Evolutionary conservation across 2,797 vertebrate species (phyloP), one percentile per base, ranked within the genome.

Genomic region (Gymnoscopelus braueri): DNA sequence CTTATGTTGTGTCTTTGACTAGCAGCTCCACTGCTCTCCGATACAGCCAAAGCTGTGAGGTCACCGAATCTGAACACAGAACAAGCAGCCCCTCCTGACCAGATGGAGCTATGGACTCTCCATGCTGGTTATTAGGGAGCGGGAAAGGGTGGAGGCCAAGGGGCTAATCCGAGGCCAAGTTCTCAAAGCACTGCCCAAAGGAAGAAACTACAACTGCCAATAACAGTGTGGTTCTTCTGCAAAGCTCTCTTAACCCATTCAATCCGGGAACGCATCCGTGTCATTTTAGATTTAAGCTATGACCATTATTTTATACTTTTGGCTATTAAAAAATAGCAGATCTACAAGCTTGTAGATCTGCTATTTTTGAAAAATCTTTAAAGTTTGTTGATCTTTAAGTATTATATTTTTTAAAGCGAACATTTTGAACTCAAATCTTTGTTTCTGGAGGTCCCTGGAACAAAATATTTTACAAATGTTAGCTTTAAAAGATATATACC

Each of bases 41-140:
- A 58, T 60, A 69, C 60, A 72, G 65, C 69, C 66, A 78, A n/a
- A 61, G 51, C 1, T 60, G 83, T 86, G 83, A 85, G 65, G 53
- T 85, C 72, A 76, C 39, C 39, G 49, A 44, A 62, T 52, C 51
- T 55, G 63, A 44, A 76, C 78, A 74, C 49, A 10, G 44, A 76
- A 58, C 63, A 75, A 75, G 70, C 51, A 70, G 70, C 58, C 69
- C 65, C 39, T 44, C 67, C 23, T 63, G 65, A 60, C 74, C 57
- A 63, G 69, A 69, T 3, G 63, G 52, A 74, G 59, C 68, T 72
- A 55, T 63, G 6, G 55, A 70, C 53, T 35, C 52, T 35, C 70
- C 54, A 54, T 47, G 74, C 58, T 29, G 23, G 52, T 58, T 44
- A 44, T 44, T 65, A 63, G 2, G 63, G 71, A 79, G 60, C 59